A percentile compares a stretch with the other conserved stretches of the same genome.
These are phyloP conservation scores for Oxycera nigricornis DNA, from an alignment of 2,888 invertebrate species.

Conservation along the genomic window DNA sequence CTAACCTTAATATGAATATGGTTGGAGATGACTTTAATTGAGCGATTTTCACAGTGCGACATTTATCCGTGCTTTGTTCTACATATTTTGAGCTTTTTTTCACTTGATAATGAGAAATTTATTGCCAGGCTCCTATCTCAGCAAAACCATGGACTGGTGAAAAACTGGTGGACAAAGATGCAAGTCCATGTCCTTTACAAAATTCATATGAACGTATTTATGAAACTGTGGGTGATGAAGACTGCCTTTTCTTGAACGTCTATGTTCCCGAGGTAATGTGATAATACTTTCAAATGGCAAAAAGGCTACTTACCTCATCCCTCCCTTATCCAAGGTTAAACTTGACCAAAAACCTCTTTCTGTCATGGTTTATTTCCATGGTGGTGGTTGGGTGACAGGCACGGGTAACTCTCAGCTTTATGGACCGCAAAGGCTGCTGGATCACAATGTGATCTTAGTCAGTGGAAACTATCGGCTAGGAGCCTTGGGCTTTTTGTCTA, in stretches of 20 bases:
- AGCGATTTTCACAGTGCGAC: no score
- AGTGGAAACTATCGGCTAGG: conserved; percentile 56
- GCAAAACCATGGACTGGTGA: conserved; percentile 17
- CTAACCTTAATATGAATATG: no score
- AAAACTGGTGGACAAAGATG: background rate
- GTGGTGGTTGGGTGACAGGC: conserved; percentile 64
- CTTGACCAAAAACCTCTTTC: conserved; percentile 45
- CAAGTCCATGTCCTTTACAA: background rate
- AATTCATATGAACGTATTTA: background rate
- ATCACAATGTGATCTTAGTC: conserved; percentile 56
- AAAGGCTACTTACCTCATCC: no score
- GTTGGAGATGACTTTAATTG: no score
- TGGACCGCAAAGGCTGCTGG: conserved; percentile 54
- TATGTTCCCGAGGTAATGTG: conserved; percentile 8
- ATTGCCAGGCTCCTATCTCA: background rate
- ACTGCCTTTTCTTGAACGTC: conserved; percentile 19
- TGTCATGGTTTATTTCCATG: conserved; percentile 61
- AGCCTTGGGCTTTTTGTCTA: conserved; percentile 51
- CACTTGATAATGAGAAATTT: background rate
- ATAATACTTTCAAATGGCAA: no score
- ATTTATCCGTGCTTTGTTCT: background rate
- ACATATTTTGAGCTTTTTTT: background rate
- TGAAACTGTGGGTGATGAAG: conserved; percentile 4
- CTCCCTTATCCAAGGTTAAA: background rate
- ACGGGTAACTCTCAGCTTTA: conserved; percentile 63